Base-by-base conservation (phyloP, 2,113 vertebrate species). In the Chroicocephalus ridibundus region DNA sequence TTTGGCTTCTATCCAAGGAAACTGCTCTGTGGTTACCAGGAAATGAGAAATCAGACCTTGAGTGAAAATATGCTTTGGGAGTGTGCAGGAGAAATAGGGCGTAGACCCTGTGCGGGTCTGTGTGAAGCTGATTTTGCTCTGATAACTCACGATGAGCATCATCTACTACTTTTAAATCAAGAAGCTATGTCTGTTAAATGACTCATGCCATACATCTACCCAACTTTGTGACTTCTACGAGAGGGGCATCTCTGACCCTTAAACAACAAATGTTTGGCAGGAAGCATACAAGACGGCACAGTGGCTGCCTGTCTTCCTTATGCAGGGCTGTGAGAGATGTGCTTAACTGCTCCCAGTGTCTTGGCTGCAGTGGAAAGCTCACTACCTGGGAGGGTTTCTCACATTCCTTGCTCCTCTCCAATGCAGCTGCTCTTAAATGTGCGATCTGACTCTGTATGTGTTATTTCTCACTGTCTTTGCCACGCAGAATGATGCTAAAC, bases 91-190 rank as follows among this genome's bases (percentile, higher is more conserved):
- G 44, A 36, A 25, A 29, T 4, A 27, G 52, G 47, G 32, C 31
- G 42, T 13, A 36, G 31, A 32, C 27, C 20, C 51, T 16, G 29
- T 7, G 17, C 64, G 51, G 60, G 34, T 70, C 55, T 68, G 57
- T 0, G 3, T 38, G 49, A 57, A 81, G 51, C 55, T 84, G 81
- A 10, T 58, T 66, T 78, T 87, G 22, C 32, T 49, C 51, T 71
- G 24, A 2, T 55, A 90, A 75, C 47, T 71, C 38, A 42, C 0
- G 0, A 25, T 54, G 14, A 82, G 34, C 38, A 47, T 32, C 22
- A n/a, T 40, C 46, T 57, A 5, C 42, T 82, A 47, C 49, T 84
- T 78, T 75, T 15, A 12, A 40, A 54, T 66, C 40, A 49, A 38
- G 34, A 70, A 34, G 44, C 76, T 21, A 4, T 78, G 32, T 70